Percentiles rank a stretch among this genome's conserved stretches.
Evolutionary conservation across 2,888 invertebrate species (phyloP).

Genomic region (Cephus pygmeus): DNA sequence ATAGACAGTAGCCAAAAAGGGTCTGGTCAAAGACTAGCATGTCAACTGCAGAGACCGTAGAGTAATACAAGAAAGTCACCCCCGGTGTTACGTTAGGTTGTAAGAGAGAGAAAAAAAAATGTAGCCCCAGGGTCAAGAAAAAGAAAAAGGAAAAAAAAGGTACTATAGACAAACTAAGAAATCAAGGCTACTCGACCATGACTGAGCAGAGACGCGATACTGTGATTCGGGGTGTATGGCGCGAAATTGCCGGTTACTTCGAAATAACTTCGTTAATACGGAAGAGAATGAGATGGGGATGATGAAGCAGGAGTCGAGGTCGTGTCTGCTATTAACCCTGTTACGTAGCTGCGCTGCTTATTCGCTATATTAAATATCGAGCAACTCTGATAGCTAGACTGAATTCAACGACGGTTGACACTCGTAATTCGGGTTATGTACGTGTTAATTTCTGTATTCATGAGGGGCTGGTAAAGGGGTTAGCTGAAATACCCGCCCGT

Average conservation of each 20-base stretch:
- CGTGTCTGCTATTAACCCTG: constrained; percentile 50
- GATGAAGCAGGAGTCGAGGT: constrained; percentile 1
- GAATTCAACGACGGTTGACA: constrained; percentile 24
- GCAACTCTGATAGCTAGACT: constrained; percentile 26
- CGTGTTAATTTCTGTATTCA: constrained; percentile 64
- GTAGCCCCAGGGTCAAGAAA: no score
- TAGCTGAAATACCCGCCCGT: constrained; percentile 18
- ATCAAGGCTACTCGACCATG: background rate
- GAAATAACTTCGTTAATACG: constrained; percentile 52
- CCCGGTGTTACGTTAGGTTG: no score
- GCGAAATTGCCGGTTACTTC: constrained; percentile 36
- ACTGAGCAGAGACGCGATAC: background rate
- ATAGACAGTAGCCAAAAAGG: constrained; percentile 18
- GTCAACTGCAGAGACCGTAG: constrained; percentile 33
- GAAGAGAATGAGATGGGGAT: background rate
- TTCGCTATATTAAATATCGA: constrained; percentile 33
- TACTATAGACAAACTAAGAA: background rate
- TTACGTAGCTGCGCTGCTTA: constrained; percentile 54
- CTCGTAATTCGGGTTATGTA: constrained; percentile 55
- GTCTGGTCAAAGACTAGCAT: constrained; percentile 40
- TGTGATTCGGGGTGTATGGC: background rate
- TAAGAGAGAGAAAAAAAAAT: no score
- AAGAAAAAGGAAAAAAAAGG: background rate
- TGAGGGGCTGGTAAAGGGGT: constrained; percentile 56
- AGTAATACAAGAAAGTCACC: background rate